Evolutionary conservation across 2,113 vertebrate species (phyloP).

Genomic region (Cairina moschata): DNA sequence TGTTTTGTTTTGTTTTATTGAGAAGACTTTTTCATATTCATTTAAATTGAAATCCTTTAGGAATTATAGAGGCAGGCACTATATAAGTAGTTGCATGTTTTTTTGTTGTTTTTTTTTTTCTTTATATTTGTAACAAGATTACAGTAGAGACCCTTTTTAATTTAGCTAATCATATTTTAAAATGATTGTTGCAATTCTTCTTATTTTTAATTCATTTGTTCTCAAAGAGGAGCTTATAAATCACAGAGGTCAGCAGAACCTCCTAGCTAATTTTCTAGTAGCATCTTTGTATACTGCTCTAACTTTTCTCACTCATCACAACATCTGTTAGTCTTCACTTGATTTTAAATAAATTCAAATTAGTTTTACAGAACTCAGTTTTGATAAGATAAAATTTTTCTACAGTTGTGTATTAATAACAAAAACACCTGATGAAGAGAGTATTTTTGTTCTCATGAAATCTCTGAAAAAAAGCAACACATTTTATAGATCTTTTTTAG

Average conservation of each 20-base stretch:
- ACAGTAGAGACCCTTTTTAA: background rate
- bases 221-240: background rate
- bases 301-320: background rate
- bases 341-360: background rate
- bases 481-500: background rate
- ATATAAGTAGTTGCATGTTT: background rate
- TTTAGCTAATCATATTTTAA: background rate
- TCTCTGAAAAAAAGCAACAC: background rate
- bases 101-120: background rate
- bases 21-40: background rate
- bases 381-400: conserved; percentile 8
- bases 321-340: background rate
- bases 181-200: background rate
- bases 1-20: background rate
- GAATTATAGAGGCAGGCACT: background rate
- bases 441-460: background rate
- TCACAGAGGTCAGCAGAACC: background rate
- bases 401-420: conserved; percentile 19
- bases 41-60: background rate
- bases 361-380: background rate
- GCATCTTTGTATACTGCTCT: background rate
- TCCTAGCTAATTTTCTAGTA: background rate
- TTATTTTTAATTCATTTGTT: background rate
- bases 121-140: background rate
- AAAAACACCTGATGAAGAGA: background rate